These are phyloP conservation scores for Diarsia brunnea DNA, from an alignment of 2,888 invertebrate genomes.

Conservation along the genomic window DNA sequence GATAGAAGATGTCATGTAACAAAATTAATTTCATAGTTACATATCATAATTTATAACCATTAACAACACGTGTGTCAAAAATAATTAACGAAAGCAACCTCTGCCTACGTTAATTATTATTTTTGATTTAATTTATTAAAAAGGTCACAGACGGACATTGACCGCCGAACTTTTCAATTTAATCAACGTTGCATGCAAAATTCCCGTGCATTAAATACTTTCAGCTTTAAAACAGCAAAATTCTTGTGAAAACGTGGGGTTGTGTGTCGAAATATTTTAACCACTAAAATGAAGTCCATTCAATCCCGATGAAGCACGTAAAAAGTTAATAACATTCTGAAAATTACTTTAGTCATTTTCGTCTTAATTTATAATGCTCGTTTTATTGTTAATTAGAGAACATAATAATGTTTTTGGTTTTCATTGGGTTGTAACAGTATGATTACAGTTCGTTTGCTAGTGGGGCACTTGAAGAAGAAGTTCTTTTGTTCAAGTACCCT, in stretches of 20 bases:
- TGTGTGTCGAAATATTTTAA: neutral
- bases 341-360: slow-evolving; percentile 22
- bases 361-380: slow-evolving; percentile 17
- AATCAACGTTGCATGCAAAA: slow-evolving; percentile 30
- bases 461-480: neutral
- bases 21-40: neutral
- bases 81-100: neutral
- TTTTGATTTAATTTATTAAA: neutral
- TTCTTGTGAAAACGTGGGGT: neutral
- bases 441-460: neutral
- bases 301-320: neutral
- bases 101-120: too few relatives aligned
- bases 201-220: slow-evolving; percentile 15
- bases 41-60: neutral
- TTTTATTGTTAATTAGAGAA: slow-evolving; percentile 15
- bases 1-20: too few relatives aligned
- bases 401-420: neutral
- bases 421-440: neutral
- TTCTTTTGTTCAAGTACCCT: too few relatives aligned
- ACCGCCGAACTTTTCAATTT: slow-evolving; percentile 29
- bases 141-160: slow-evolving; percentile 32
- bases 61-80: neutral
- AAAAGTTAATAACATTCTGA: slow-evolving; percentile 14
- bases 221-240: neutral
- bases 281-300: slow-evolving; percentile 2